Base-by-base conservation (phyloP, 2,113 vertebrate species). In the Callocephalon fimbriatum region DNA sequence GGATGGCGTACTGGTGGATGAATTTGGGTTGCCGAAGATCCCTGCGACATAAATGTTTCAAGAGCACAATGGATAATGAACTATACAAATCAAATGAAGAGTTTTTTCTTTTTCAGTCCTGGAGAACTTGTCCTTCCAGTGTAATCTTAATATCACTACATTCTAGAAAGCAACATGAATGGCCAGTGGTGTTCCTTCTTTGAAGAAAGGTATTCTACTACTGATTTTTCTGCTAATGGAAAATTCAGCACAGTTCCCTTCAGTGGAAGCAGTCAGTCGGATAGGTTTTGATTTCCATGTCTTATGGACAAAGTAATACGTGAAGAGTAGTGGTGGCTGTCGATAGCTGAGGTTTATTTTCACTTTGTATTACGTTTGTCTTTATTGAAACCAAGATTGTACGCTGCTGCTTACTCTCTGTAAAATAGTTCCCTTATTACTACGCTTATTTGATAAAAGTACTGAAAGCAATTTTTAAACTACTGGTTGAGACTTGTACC, bases 1-100 rank as follows among this genome's bases (percentile, higher is more conserved):
- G 99, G 99, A 99, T 78, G 99, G 99, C 4, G 99, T 99, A 25
- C 79, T 99, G 98, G 99, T 99, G 97, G 99, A 99, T 96, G 99
- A 99, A 96, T 99, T 99, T 53, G 99, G 99, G 63, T 97, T 99
- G 94, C 99, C 99, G 86, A 99, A 99, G 98, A 99, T 99, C 70
- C 99, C 99, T 56, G 99, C 99, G 70, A 98, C 99, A 93, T 99
- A 99, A 98, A 97, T 12, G 65, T 87, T 90, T 72, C 53, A 86
- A 19, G 92, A 87, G 68, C 95, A 89, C 86, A 73, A 15, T 84
- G 93, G 61, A 86, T 92, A 37, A 37, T 61, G 67, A 90, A 95
- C 95, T 96, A 14, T 48, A 76, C 9, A 48, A 95, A 95, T 91
- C 80, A 97, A 93, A 73, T 75, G 90, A 94, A 94, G 90, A 68